phyloP scores from a whole-genome alignment of 2,113 vertebrate species.

The Callaeas wilsoni region DNA sequence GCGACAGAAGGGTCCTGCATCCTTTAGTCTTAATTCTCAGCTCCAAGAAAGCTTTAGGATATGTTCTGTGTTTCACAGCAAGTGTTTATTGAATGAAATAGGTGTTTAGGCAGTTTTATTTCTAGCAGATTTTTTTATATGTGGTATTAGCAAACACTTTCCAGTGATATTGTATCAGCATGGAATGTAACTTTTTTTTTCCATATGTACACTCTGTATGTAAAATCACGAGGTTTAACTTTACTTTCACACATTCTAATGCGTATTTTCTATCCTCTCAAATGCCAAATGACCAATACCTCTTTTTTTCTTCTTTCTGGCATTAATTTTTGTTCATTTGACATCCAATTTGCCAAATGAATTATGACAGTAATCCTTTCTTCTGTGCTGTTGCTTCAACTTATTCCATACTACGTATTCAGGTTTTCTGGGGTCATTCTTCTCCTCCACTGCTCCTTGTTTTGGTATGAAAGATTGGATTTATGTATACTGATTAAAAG shows the following conservation, averaged over 20 bases:
- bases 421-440: not conserved
- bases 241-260: not conserved
- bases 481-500: not conserved
- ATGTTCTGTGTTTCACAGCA: not conserved
- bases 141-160: not conserved
- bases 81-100: not conserved
- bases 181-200: not conserved
- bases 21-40: not conserved
- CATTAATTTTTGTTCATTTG: not conserved
- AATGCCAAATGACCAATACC: not conserved
- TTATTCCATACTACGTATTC: not conserved
- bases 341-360: conserved; percentile 29
- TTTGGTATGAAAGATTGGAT: not conserved
- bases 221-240: not conserved
- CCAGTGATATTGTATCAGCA: not conserved
- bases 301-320: not conserved
- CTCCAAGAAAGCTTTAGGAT: not conserved
- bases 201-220: not conserved
- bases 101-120: not conserved
- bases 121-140: not conserved
- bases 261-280: not conserved
- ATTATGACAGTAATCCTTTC: conserved; percentile 32
- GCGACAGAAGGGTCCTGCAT: rapidly evolving
- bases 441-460: rapidly evolving
- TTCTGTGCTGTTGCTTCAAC: not conserved